Evolutionary conservation across 2,113 vertebrate species (phyloP).

Genomic region (Tautogolabrus adspersus): DNA sequence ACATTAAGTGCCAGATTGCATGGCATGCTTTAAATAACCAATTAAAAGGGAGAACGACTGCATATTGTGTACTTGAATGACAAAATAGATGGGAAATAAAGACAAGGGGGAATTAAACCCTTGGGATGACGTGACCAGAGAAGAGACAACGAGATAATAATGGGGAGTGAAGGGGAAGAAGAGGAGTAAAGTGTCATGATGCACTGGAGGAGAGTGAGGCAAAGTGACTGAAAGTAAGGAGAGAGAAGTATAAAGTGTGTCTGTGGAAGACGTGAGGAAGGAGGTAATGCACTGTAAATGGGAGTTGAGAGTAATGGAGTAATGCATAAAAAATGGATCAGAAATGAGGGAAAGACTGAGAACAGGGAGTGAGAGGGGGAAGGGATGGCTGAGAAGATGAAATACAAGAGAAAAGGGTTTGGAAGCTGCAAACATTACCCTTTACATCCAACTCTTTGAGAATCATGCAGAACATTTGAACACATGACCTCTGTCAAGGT

Average conservation of each 20-base stretch:
- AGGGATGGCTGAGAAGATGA: slow-evolving; percentile 36
- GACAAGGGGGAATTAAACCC: slow-evolving; percentile 33
- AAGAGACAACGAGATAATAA: slow-evolving; percentile 71
- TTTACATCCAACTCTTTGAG: slow-evolving; percentile 22
- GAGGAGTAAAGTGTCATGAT: slow-evolving; percentile 51
- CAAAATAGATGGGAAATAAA: slow-evolving; percentile 40
- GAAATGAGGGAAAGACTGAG: slow-evolving; percentile 71
- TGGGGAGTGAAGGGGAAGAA: slow-evolving; percentile 48
- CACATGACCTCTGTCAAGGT: slow-evolving; percentile 61
- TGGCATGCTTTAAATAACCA: slow-evolving; percentile 52
- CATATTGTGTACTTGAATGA: slow-evolving; percentile 36
- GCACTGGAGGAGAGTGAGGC: slow-evolving; percentile 32
- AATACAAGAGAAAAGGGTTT: slow-evolving; percentile 40
- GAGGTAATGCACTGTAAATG: slow-evolving; percentile 77
- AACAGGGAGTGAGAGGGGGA: slow-evolving; percentile 34
- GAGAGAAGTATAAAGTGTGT: slow-evolving; percentile 69
- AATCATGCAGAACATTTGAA: slow-evolving; percentile 40
- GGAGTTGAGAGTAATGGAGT: slow-evolving; percentile 76
- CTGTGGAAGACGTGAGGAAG: slow-evolving; percentile 62
- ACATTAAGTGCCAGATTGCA: background rate
- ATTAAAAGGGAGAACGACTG: slow-evolving; percentile 49
- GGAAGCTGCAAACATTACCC: slow-evolving; percentile 43
- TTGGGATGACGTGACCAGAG: slow-evolving; percentile 63
- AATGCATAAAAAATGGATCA: slow-evolving; percentile 82
- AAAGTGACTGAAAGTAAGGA: slow-evolving; percentile 44